Percentiles rank a stretch among this genome's conserved stretches.
Conservation (phyloP, 2,113 vertebrate species). For the Centropristis striata region DNA sequence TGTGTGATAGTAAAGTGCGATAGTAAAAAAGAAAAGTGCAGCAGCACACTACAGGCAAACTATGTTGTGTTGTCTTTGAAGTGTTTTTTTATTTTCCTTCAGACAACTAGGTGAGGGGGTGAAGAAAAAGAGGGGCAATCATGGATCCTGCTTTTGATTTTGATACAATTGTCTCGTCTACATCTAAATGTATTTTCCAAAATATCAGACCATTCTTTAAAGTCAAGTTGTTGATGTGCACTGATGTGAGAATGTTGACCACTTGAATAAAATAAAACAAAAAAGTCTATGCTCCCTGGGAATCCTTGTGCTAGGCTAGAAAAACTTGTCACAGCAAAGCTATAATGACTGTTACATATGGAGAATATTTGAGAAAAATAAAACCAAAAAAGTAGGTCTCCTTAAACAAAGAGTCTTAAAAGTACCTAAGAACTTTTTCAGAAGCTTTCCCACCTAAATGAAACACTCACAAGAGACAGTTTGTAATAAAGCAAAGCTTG, state of each 20-base stretch:
- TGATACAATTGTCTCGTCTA: no score
- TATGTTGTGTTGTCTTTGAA: no score
- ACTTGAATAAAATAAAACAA: not conserved
- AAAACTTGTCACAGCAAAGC: not conserved
- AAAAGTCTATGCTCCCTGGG: not conserved
- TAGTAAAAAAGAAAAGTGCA: no score
- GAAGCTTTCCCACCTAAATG: not conserved
- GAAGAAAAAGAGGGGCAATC: no score
- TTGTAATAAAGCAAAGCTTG: conserved; percentile 20
- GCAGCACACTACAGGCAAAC: no score
- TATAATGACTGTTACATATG: not conserved
- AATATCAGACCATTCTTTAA: not conserved
- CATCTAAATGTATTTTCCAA: not conserved
- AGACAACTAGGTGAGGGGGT: no score
- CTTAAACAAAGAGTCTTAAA: not conserved
- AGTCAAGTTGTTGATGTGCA: not conserved
- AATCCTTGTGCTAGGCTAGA: not conserved
- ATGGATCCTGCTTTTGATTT: no score
- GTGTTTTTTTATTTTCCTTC: no score
- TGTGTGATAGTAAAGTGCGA: no score
- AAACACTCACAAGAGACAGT: not conserved
- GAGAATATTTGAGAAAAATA: conserved; percentile 1
- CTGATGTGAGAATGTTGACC: no score
- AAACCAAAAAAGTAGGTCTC: conserved; percentile 14
- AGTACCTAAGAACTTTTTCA: conserved; percentile 2